Conservation (phyloP, 1,140 invertebrate genomes). For the Caenorhabditis briggsae region DNA sequence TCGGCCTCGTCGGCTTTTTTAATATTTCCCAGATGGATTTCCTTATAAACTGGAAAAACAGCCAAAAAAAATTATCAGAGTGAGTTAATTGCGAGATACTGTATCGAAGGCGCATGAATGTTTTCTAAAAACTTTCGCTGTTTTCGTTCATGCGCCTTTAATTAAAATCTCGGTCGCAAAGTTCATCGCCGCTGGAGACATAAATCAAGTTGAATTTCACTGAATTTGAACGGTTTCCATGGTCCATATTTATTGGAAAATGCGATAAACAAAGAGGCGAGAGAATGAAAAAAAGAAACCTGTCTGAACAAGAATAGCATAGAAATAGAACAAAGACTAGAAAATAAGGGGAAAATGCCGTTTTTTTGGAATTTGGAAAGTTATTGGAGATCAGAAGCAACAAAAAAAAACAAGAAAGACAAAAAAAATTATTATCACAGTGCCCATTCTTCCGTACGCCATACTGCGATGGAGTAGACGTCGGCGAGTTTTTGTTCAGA, state of each 20-base stretch:
- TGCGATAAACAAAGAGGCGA: not conserved
- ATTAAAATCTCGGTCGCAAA: too few species aligned
- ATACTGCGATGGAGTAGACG: constrained; percentile 48
- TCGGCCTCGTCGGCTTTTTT: too few species aligned
- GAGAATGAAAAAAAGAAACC: not conserved
- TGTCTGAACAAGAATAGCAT: not conserved
- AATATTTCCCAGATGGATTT: too few species aligned
- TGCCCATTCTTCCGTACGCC: constrained; percentile 58
- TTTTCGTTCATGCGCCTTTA: too few species aligned
- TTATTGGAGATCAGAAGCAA: not conserved
- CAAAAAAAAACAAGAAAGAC: not conserved
- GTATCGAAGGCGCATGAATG: too few species aligned
- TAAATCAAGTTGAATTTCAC: too few species aligned
- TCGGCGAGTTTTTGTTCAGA: constrained; percentile 41
- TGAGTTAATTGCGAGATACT: too few species aligned
- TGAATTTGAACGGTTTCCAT: too few species aligned
- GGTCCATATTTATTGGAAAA: not conserved
- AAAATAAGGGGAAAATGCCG: not conserved
- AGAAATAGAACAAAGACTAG: not conserved
- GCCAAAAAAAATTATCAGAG: too few species aligned
- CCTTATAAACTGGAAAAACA: too few species aligned
- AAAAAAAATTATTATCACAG: constrained; percentile 22
- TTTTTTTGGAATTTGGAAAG: not conserved
- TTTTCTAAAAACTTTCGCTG: too few species aligned
- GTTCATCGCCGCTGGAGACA: too few species aligned